Percentiles rank a stretch among this genome's conserved stretches.
phyloP scores from a whole-genome alignment of 1,140 invertebrate genomes.

The Stegodyphus mimosarum region DNA sequence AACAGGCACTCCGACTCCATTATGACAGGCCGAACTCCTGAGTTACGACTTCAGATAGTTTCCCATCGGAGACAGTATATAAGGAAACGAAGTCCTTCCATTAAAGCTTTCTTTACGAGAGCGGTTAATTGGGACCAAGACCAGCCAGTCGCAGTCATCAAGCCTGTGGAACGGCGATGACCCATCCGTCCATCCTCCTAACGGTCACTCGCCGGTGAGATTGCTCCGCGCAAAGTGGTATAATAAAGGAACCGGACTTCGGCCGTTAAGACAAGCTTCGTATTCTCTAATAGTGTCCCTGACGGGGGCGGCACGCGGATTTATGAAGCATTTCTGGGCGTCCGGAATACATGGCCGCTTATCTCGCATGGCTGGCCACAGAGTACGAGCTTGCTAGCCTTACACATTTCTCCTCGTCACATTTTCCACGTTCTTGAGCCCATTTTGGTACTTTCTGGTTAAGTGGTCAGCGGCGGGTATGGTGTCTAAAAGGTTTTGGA shows the following conservation, averaged over 20 bases:
- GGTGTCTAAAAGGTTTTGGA: background rate
- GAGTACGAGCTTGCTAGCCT: background rate
- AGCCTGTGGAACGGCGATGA: slow-evolving; percentile 14
- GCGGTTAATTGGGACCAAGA: slow-evolving; percentile 6
- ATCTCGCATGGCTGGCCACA: slow-evolving; percentile 13
- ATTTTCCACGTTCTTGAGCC: background rate
- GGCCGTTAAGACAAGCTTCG: slow-evolving; percentile 31
- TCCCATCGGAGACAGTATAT: background rate
- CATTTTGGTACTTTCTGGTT: background rate
- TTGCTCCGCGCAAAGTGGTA: slow-evolving; percentile 24
- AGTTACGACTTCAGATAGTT: background rate
- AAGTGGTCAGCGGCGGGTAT: background rate
- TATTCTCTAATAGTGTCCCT: background rate
- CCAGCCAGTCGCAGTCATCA: slow-evolving; percentile 7
- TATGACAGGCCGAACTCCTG: too few species aligned
- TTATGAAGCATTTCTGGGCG: background rate
- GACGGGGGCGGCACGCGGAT: background rate
- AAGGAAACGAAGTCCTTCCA: slow-evolving; percentile 4
- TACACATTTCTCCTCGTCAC: too few species aligned
- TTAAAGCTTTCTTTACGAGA: slow-evolving; percentile 23
- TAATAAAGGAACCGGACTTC: slow-evolving; percentile 11
- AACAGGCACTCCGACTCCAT: too few species aligned
- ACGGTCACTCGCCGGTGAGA: background rate
- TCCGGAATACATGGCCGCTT: background rate
- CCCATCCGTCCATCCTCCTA: background rate